Evolutionary conservation across 2,113 vertebrate genomes (phyloP).

Genomic region (Cyprinodon brontotheroides): DNA sequence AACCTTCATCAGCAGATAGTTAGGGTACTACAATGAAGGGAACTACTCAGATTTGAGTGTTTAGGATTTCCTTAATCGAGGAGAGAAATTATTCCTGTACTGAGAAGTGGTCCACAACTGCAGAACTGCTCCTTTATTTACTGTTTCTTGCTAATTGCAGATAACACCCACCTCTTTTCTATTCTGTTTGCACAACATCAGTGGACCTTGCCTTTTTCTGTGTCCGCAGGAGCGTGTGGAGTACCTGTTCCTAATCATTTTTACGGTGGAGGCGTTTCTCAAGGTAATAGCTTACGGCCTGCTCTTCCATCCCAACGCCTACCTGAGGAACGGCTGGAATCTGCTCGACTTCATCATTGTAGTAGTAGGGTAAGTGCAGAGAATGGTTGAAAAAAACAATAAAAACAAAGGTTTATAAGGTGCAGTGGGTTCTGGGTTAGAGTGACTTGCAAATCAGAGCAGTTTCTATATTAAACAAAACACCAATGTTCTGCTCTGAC

Average conservation of each 20-base stretch:
- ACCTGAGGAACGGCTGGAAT: constrained; percentile 99
- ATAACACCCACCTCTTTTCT: too few relatives aligned
- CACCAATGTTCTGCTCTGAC: too few relatives aligned
- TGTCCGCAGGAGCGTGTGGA: constrained; percentile 93
- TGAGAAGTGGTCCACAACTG: too few relatives aligned
- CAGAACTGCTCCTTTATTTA: too few relatives aligned
- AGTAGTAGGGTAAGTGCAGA: constrained; percentile 93
- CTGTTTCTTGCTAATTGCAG: too few relatives aligned
- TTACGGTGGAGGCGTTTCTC: constrained; percentile 99
- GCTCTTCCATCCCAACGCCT: constrained; percentile 98
- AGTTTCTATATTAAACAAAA: too few relatives aligned
- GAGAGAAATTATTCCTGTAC: neutral
- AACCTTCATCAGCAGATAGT: too few relatives aligned
- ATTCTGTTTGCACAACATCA: too few relatives aligned
- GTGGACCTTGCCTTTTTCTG: constrained; percentile 27
- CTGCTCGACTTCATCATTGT: constrained; percentile 99
- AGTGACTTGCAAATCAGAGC: neutral
- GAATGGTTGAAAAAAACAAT: neutral
- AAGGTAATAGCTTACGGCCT: constrained; percentile 99
- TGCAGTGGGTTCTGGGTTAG: neutral
- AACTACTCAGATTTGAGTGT: neutral
- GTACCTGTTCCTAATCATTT: constrained; percentile 99
- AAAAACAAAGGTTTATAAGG: neutral
- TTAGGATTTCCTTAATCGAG: neutral
- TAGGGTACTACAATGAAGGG: neutral